Conservation (phyloP, 2,113 vertebrate genomes). For the Syngnathus scovelli region DNA sequence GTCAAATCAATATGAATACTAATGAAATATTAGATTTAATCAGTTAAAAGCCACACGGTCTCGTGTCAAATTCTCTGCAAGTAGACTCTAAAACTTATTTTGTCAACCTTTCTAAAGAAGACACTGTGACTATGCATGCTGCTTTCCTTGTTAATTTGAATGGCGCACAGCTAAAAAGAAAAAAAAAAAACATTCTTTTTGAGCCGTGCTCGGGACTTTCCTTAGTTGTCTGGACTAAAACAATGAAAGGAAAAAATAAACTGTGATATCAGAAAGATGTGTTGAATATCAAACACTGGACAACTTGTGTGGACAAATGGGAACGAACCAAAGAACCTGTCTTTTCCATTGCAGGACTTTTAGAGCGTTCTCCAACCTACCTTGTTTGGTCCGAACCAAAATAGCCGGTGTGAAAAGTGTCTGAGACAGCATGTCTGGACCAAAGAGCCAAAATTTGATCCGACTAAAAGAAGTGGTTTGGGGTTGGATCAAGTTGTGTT, state of each 20-base stretch:
- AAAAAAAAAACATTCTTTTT: not conserved
- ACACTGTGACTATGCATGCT: not conserved
- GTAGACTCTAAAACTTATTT: not conserved
- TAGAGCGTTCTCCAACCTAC: not conserved
- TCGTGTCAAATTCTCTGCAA: conserved; percentile 2
- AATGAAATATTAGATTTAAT: conserved; percentile 11
- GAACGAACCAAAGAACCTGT: not conserved
- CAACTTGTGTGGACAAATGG: not conserved
- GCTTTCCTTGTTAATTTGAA: not conserved
- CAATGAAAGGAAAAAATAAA: not conserved
- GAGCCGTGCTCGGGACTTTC: not conserved
- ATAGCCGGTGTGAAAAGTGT: not conserved
- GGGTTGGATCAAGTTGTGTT: not conserved
- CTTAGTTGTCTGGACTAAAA: not conserved
- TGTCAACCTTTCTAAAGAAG: not conserved
- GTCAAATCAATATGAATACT: conserved; percentile 7
- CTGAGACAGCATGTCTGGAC: not conserved
- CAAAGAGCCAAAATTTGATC: not conserved
- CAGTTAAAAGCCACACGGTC: not conserved
- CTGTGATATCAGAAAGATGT: not conserved
- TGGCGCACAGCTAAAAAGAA: not conserved
- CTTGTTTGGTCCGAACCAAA: not conserved
- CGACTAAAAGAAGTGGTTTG: not conserved
- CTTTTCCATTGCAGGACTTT: not conserved
- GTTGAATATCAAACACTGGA: not conserved